Conservation (phyloP, 1,140 invertebrate genomes). For the Heliothis virescens region DNA sequence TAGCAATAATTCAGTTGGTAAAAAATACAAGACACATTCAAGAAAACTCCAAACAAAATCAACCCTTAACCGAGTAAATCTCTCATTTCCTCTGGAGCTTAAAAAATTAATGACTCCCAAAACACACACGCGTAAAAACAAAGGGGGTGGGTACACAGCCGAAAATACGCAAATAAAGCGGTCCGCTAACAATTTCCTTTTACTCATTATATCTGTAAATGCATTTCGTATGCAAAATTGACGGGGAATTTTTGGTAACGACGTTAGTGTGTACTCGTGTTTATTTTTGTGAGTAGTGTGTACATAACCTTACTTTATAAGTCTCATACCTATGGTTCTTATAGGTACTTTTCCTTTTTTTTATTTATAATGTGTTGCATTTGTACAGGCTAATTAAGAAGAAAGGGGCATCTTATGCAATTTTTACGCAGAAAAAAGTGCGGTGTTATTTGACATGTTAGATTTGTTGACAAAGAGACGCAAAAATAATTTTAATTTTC, state of each 20-base stretch:
- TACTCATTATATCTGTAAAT: conserved; percentile 69
- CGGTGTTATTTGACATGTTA: too few species aligned
- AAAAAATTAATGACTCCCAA: conserved; percentile 74
- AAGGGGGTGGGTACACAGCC: conserved; percentile 59
- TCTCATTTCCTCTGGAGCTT: conserved; percentile 62
- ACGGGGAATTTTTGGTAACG: conserved; percentile 45
- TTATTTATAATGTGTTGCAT: too few species aligned
- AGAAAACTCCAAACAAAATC: not conserved
- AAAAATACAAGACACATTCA: not conserved
- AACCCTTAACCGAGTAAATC: conserved; percentile 48
- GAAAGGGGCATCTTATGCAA: too few species aligned
- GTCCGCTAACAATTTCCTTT: conserved; percentile 71
- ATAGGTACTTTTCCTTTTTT: too few species aligned
- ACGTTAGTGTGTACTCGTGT: not conserved
- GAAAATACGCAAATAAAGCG: conserved; percentile 66
- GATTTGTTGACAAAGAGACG: too few species aligned
- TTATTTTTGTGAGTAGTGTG: not conserved
- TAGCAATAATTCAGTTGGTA: not conserved
- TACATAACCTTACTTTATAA: too few species aligned
- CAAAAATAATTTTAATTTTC: too few species aligned
- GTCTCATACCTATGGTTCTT: too few species aligned
- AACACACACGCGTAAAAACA: conserved; percentile 68
- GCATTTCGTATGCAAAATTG: conserved; percentile 60
- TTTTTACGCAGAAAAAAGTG: too few species aligned
- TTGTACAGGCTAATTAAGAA: too few species aligned